Conservation (phyloP, 2,113 vertebrate species). For the Dolichotis patagonum region DNA sequence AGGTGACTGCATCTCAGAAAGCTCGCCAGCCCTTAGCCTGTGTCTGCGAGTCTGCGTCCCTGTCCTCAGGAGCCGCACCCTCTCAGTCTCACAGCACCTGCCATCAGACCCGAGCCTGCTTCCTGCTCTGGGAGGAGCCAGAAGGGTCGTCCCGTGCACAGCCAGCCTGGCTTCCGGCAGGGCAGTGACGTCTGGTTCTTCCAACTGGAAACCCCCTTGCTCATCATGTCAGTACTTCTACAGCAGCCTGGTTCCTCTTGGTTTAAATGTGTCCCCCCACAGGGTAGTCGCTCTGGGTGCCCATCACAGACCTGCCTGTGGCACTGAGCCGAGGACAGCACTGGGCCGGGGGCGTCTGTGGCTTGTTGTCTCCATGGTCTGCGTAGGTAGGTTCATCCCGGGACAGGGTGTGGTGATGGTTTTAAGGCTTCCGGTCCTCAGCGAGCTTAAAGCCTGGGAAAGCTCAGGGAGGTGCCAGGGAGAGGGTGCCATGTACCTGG, state of each 20-base stretch:
- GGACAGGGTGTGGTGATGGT: neutral
- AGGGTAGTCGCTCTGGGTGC: neutral
- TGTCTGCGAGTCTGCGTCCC: too few relatives aligned
- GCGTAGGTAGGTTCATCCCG: neutral
- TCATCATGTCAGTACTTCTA: neutral
- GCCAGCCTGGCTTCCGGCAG: too few relatives aligned
- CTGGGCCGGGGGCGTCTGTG: too few relatives aligned
- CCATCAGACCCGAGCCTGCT: neutral
- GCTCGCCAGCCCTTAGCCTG: neutral
- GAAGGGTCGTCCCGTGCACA: too few relatives aligned
- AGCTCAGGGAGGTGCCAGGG: neutral
- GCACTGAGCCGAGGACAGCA: neutral
- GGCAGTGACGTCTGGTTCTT: too few relatives aligned
- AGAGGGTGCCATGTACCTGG: fast-evolving
- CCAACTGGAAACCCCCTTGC: neutral
- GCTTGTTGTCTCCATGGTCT: neutral
- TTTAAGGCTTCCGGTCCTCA: neutral
- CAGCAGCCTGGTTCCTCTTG: neutral
- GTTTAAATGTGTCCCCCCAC: neutral
- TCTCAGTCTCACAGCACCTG: neutral
- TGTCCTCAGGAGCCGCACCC: neutral
- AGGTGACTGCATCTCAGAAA: fast-evolving
- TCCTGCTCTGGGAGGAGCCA: fast-evolving
- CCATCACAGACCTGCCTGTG: too few relatives aligned
- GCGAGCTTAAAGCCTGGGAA: neutral